Conservation (phyloP, 2,888 invertebrate species). For the Sceliomorpha sp. region DNA sequence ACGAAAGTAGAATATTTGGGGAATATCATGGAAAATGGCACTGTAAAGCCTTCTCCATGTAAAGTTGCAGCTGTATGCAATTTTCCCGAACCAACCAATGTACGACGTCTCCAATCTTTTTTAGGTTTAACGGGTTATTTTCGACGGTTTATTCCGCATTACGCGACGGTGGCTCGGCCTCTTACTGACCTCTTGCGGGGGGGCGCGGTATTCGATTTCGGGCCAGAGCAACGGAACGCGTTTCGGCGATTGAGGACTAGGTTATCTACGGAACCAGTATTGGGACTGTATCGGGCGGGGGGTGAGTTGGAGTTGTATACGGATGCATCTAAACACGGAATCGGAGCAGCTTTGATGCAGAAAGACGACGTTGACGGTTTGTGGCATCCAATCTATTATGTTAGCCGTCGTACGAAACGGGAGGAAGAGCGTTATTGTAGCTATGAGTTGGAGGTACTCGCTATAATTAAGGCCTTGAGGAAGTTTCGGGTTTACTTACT, state of each 20-base stretch:
- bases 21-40: too few relatives aligned
- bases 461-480: constrained; percentile 19
- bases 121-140: too few relatives aligned
- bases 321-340: too few relatives aligned
- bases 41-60: constrained; percentile 1
- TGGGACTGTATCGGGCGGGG: neutral
- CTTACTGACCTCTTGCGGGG: neutral
- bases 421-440: constrained; percentile 15
- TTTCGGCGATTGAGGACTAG: neutral
- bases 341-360: constrained; percentile 37
- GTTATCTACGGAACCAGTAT: neutral
- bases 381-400: constrained; percentile 36
- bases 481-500: too few relatives aligned
- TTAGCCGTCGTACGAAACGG: constrained; percentile 3
- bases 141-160: too few relatives aligned
- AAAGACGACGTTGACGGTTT: constrained; percentile 10
- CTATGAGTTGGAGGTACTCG: constrained; percentile 31
- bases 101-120: constrained; percentile 1
- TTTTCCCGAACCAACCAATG: neutral
- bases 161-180: constrained; percentile 1
- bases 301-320: too few relatives aligned
- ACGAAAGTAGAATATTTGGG: neutral
- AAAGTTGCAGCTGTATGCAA: constrained; percentile 1
- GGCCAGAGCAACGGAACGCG: constrained; percentile 1
- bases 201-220: neutral